Evolutionary conservation across 2,888 invertebrate genomes (phyloP).

Genomic region (Amitus sp.): DNA sequence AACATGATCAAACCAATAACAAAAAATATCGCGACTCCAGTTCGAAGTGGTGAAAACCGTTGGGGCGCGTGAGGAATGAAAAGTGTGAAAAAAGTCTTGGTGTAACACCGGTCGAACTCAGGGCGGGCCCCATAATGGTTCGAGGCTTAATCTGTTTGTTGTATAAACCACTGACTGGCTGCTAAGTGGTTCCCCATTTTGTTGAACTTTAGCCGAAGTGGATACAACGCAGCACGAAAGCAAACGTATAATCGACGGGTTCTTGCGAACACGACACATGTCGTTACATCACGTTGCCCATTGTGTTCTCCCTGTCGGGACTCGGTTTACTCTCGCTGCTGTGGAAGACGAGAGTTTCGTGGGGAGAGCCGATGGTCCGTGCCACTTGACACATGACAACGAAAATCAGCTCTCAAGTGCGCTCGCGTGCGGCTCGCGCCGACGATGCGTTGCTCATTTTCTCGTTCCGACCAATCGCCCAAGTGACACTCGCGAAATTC

Average conservation of each 20-base stretch:
- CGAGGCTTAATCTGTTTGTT: slow-evolving; percentile 62
- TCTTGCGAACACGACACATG: slow-evolving; percentile 62
- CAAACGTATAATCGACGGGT: slow-evolving; percentile 36
- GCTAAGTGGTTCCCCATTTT: slow-evolving; percentile 63
- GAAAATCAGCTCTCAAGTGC: slow-evolving; percentile 24
- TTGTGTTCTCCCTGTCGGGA: slow-evolving; percentile 46
- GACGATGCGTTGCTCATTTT: slow-evolving; percentile 30
- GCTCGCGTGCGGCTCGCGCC: slow-evolving; percentile 15
- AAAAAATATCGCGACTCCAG: too few relatives aligned
- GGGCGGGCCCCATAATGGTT: slow-evolving; percentile 52
- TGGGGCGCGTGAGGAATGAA: too few relatives aligned
- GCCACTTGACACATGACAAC: slow-evolving; percentile 58
- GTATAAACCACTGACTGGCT: slow-evolving; percentile 56
- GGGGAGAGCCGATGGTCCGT: slow-evolving; percentile 52
- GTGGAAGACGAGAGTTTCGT: slow-evolving; percentile 25
- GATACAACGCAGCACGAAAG: slow-evolving; percentile 18
- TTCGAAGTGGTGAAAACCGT: not conserved
- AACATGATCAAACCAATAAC: too few relatives aligned
- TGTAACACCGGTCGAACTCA: slow-evolving; percentile 7
- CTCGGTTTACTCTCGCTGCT: slow-evolving; percentile 13
- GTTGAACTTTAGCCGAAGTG: slow-evolving; percentile 43
- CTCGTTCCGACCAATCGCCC: slow-evolving; percentile 27
- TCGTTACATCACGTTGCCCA: slow-evolving; percentile 60
- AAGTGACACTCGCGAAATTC: not conserved
- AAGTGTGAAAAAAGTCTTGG: not conserved